phyloP scores from a whole-genome alignment of 1,140 invertebrate genomes.

The Colletes gigas region DNA sequence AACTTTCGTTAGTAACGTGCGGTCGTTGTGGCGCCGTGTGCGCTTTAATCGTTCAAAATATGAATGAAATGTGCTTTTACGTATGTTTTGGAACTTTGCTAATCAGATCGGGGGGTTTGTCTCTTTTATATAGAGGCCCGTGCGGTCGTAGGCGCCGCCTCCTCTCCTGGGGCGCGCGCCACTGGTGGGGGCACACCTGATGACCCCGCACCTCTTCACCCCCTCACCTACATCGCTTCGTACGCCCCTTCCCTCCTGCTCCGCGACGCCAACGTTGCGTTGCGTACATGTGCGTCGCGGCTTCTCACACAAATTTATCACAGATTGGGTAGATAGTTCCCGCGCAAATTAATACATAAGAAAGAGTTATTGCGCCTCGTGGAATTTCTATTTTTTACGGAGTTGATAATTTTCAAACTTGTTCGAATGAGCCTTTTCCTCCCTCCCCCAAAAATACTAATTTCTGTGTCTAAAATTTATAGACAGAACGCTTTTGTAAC shows the following conservation, averaged over 20 bases:
- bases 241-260: background rate
- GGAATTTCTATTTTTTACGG: too few relatives aligned
- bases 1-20: background rate
- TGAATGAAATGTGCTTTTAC: slow-evolving; percentile 58
- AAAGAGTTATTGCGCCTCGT: too few relatives aligned
- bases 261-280: background rate
- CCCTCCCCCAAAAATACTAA: too few relatives aligned
- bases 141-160: slow-evolving; percentile 67
- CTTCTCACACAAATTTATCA: slow-evolving; percentile 51
- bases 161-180: slow-evolving; percentile 38
- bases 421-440: too few relatives aligned
- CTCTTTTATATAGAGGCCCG: slow-evolving; percentile 75
- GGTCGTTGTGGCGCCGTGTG: background rate
- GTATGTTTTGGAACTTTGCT: slow-evolving; percentile 73
- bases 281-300: background rate
- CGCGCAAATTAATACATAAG: background rate
- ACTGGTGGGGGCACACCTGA: slow-evolving; percentile 43
- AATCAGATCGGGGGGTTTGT: slow-evolving; percentile 77
- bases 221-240: background rate
- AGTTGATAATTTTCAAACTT: too few relatives aligned
- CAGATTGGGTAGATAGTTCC: slow-evolving; percentile 23
- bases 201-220: background rate
- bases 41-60: background rate
- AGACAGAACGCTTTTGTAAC: too few relatives aligned
- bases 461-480: too few relatives aligned